Evolutionary conservation across 2,888 invertebrate species (phyloP), one percentile per base, ranked within the genome.

Genomic region (Aspidapion aeneum): DNA sequence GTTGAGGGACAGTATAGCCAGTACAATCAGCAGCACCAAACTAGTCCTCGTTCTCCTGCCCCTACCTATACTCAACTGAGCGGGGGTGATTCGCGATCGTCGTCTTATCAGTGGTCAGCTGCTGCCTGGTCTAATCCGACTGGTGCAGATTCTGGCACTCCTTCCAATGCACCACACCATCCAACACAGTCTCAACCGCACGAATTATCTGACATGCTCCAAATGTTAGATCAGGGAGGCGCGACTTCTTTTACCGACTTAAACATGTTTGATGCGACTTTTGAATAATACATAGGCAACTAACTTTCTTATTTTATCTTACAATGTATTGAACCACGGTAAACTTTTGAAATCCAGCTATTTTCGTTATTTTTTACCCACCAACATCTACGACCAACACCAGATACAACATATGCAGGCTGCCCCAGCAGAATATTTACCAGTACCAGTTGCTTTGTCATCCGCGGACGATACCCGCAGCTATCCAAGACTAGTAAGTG

Each of bases 121-220:
- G 93, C 92, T 80, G 93, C 94, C 63, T 79, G 79, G 79, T 12
- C 35, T 12, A 35, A 35, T 12, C 35, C 35, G 5, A 61, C 73
- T 3, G 70, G 69, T 21, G 69, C 69, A 3, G 82, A 82, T 71
- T 79, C 81, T 67, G 79, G 77, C 21, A 80, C 83, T 66, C 77
- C 80, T 64, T 74, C 82, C 18, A 82, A 84, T 72, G 84, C 82
- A 58, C 84, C 81, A 48, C 85, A 92, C 74, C 92, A 92, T 18
- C 86, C 86, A 52, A 87, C 89, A 48, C 88, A 87, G 62, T 87
- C 89, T 51, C 88, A 88, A 72, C 88, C 88, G 5, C 90, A 90
- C 74, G 94, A 94, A 82, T 85, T 95, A 62, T 91, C 93, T 17
- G 95, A 96, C 75, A 94, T 96, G 94, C 83, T 96, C 73, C 94